phyloP scores from a whole-genome alignment of 2,797 vertebrate genomes.

The Etheostoma perlongum region DNA sequence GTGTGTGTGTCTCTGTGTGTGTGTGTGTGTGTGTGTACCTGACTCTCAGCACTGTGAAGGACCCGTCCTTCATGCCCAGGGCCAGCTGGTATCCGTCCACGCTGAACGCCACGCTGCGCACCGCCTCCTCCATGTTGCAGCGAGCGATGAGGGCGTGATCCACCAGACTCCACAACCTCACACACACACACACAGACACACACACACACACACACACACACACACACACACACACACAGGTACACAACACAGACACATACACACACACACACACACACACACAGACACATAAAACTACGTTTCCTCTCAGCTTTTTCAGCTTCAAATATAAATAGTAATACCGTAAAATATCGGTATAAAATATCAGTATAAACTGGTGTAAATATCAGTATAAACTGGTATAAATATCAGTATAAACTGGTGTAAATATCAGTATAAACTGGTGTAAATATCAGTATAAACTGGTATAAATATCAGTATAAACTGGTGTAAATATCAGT shows the following conservation, averaged over 20 bases:
- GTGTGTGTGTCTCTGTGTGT: neutral
- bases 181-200: neutral
- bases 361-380: too few species aligned
- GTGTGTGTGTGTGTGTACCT: constrained; percentile 70
- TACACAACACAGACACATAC: too few species aligned
- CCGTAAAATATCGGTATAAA: too few species aligned
- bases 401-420: too few species aligned
- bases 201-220: neutral
- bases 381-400: too few species aligned
- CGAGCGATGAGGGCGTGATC: constrained; percentile 94
- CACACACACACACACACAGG: too few species aligned
- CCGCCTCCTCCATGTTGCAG: constrained; percentile 96
- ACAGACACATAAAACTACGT: neutral
- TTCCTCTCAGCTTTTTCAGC: too few species aligned
- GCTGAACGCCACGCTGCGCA: constrained; percentile 93
- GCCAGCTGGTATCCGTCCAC: constrained; percentile 95
- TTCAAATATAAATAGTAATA: too few species aligned
- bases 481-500: too few species aligned
- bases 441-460: too few species aligned
- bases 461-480: too few species aligned
- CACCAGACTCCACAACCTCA: constrained; percentile 92
- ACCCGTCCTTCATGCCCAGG: constrained; percentile 97
- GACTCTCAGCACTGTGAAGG: constrained; percentile 95
- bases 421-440: too few species aligned
- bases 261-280: neutral